Percentiles rank a stretch among this genome's conserved stretches.
Evolutionary conservation across 2,113 vertebrate species (phyloP).

Genomic region (Chrysemys picta): DNA sequence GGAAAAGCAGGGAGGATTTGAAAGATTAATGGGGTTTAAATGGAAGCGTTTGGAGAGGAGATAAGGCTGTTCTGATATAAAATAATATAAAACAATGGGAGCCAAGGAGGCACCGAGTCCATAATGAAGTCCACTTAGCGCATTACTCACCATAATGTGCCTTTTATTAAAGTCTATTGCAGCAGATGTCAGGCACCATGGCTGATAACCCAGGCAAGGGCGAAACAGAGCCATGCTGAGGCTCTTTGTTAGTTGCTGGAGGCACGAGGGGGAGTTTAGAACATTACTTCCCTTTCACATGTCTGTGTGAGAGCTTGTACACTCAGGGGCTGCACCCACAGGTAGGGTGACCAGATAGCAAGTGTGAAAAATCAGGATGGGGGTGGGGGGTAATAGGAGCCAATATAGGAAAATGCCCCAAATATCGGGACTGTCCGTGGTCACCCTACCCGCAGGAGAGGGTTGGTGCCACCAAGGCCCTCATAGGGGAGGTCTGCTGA

Average conservation of each 20-base stretch:
- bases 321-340: background rate
- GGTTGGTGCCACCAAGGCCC: background rate
- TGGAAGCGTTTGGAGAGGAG: conserved; percentile 69
- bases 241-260: background rate
- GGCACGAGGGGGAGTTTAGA: background rate
- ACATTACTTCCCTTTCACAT: background rate
- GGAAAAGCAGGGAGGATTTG: conserved; percentile 25
- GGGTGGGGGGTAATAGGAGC: no score
- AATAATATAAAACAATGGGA: conserved; percentile 59
- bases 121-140: conserved; percentile 73
- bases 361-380: no score
- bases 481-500: background rate
- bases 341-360: background rate
- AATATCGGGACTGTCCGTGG: no score
- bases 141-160: conserved; percentile 62
- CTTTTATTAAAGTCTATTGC: conserved; percentile 54
- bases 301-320: background rate
- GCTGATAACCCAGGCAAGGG: background rate
- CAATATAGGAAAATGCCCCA: no score
- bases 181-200: conserved; percentile 20
- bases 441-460: background rate
- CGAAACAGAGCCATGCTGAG: background rate
- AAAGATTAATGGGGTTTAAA: conserved; percentile 76
- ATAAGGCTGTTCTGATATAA: conserved; percentile 73
- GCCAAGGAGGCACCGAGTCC: conserved; percentile 41